Evolutionary conservation across 2,113 vertebrate species (phyloP), one percentile per base, ranked within the genome.

Genomic region (Haplochromis vanheusdeni): DNA sequence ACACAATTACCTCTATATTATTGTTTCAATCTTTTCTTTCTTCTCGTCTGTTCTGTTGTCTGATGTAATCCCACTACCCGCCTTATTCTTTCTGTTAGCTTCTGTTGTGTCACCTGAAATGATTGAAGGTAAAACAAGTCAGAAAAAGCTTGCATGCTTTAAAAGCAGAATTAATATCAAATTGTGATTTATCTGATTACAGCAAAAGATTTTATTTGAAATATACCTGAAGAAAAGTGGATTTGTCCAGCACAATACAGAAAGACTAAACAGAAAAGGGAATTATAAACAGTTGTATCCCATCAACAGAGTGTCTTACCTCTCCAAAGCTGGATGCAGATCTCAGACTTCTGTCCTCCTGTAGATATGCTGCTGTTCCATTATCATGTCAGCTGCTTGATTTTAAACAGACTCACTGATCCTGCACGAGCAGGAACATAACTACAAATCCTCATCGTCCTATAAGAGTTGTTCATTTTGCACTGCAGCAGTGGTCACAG

Each of bases 221-320:
- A 0, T 11, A 21, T 2, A 6, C n/a, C 1, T 11, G n/a, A 54
- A 21, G 51, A 21, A 54, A 54, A 54, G 6, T 54, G n/a, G 5
- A 54, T 54, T 54, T 54, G n/a, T 54, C n/a, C 51, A 54, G n/a
- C 51, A 6, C n/a, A 21, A 21, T 54, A 21, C n/a, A 54, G 19
- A 21, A 54, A 54, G 1, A 21, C 5, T 21, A 54, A 21, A 54
- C n/a, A 54, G n/a, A 54, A 21, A 54, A 54, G n/a, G 3, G 6
- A 0, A 54, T 11, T 21, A 54, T 21, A 54, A 52, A 52, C 51
- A 2, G n/a, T 54, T 54, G 0, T 54, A 54, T 21, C n/a, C 10
- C n/a, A 21, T 21, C 3, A 21, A 11, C n/a, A 21, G 10, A 54
- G 5, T 54, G n/a, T 54, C 51, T 6, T 54, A 54, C n/a, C 51